Base-by-base conservation (phyloP, 2,888 invertebrate genomes). In the Perizoma flavofasciatum region DNA sequence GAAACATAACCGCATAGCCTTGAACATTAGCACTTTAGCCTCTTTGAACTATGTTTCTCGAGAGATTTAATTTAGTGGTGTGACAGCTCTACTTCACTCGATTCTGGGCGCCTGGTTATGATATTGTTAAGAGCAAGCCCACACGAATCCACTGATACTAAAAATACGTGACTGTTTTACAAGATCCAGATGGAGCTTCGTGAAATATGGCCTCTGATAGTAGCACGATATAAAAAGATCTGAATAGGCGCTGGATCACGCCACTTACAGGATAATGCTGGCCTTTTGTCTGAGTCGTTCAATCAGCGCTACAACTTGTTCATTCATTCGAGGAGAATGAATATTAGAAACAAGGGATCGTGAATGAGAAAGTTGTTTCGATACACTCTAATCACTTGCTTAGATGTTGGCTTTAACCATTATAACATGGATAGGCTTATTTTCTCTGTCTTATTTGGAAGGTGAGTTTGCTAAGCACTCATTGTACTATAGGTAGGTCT, bases 151-250 rank as follows among this genome's bases (percentile, higher is more conserved):
- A 82, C 82, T 72, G 81, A 79, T 80, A 82, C 82, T 83, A 82
- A 83, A 80, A 77, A 76, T 81, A 86, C 85, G 86, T 86, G 86
- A 85, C 86, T 79, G 79, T 79, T 83, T 83, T 86, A 77, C 79
- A 73, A 73, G 77, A 83, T 79, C 67, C 71, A 70, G 72, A 66
- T 68, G 67, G 66, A 71, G 69, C 69, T 67, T 74, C 71, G 70
- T 79, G 78, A 83, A 78, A 83, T 82, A 84, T 82, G 72, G 80
- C 59, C 72, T 70, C 71, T 69, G 79, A 82, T 80, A 78, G 79
- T 77, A 69, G 72, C 74, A 71, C 75, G 76, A 81, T 79, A 82
- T 78, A 78, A 80, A 79, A 79, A 78, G 78, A 79, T 82, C 72
- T 75, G 73, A 77, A 81, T 82, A 80, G 79, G 79, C 79, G 69